Percentiles rank a stretch among this genome's conserved stretches.
Evolutionary conservation across 2,888 invertebrate species (phyloP).

Genomic region (Penaeus monodon): DNA sequence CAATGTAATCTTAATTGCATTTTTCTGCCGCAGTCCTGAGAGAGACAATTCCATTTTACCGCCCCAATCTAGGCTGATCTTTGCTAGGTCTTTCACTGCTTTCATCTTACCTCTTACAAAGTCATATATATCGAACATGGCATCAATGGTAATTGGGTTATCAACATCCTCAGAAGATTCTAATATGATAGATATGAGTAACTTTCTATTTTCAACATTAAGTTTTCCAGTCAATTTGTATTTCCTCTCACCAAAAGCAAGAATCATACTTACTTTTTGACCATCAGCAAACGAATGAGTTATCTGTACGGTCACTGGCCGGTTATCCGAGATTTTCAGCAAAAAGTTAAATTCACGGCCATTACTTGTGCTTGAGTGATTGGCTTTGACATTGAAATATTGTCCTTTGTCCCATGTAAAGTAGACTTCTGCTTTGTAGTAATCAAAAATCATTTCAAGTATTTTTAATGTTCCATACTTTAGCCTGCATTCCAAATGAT

Average conservation of each 20-base stretch:
- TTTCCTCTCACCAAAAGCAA: constrained; percentile 11
- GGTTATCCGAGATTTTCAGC: not conserved
- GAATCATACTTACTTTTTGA: not conserved
- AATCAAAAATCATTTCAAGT: too few species aligned
- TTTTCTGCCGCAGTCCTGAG: constrained; percentile 20
- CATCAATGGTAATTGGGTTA: constrained; percentile 25
- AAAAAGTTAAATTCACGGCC: constrained; percentile 2
- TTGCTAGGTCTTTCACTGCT: constrained; percentile 1
- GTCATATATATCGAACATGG: constrained; percentile 36
- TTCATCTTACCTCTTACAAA: constrained; percentile 36
- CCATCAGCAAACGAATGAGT: not conserved
- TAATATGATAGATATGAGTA: constrained; percentile 10
- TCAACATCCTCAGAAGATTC: constrained; percentile 22
- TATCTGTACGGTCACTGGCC: not conserved
- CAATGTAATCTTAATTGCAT: constrained; percentile 9
- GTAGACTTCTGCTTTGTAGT: too few species aligned
- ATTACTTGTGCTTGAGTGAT: not conserved
- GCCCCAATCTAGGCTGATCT: constrained; percentile 32
- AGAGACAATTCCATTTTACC: constrained; percentile 25
- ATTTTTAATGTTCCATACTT: too few species aligned
- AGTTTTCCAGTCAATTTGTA: constrained; percentile 18
- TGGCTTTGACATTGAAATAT: not conserved
- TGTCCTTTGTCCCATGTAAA: constrained; percentile 4
- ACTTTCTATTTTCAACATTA: not conserved
- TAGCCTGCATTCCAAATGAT: too few species aligned